These are phyloP conservation scores for Dermolepida albohirtum DNA, from an alignment of 2,888 invertebrate genomes.

Conservation along the genomic window DNA sequence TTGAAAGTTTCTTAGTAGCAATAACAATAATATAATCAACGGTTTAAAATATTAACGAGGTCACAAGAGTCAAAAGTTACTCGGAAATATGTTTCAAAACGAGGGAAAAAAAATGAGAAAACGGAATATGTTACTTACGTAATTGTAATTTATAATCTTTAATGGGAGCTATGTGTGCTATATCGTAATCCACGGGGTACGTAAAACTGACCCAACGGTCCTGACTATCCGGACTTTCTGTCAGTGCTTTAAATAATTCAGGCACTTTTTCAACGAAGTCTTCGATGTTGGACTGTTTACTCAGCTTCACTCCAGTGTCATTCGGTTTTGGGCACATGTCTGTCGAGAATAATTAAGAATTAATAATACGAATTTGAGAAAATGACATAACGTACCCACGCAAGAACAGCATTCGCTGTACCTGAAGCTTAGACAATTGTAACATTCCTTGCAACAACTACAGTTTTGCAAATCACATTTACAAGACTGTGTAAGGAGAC, in stretches of 20 bases:
- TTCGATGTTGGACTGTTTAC: conserved; percentile 87
- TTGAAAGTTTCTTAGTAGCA: too few relatives aligned
- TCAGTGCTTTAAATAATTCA: conserved; percentile 85
- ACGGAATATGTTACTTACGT: conserved; percentile 69
- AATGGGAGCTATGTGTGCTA: conserved; percentile 74
- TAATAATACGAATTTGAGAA: background rate
- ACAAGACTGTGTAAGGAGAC: conserved; percentile 95
- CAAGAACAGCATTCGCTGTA: conserved; percentile 97
- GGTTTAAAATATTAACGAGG: too few relatives aligned
- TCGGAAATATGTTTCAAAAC: background rate
- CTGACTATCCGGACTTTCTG: conserved; percentile 80
- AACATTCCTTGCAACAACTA: conserved; percentile 95
- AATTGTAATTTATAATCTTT: conserved; percentile 75
- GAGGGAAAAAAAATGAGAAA: background rate
- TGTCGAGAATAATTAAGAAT: conserved; percentile 60
- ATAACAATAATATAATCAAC: too few relatives aligned
- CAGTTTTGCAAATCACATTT: conserved; percentile 94
- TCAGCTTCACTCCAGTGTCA: conserved; percentile 76
- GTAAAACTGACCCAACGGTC: conserved; percentile 88
- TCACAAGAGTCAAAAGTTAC: too few relatives aligned
- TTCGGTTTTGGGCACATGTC: conserved; percentile 92
- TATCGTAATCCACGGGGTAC: conserved; percentile 81
- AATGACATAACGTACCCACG: conserved; percentile 80
- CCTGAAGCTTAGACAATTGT: conserved; percentile 86
- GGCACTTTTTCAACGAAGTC: conserved; percentile 85